These are phyloP conservation scores for Geodia barretti DNA, from an alignment of 37 sponge, comb jelly and placozoan genomes.

Conservation along the genomic window DNA sequence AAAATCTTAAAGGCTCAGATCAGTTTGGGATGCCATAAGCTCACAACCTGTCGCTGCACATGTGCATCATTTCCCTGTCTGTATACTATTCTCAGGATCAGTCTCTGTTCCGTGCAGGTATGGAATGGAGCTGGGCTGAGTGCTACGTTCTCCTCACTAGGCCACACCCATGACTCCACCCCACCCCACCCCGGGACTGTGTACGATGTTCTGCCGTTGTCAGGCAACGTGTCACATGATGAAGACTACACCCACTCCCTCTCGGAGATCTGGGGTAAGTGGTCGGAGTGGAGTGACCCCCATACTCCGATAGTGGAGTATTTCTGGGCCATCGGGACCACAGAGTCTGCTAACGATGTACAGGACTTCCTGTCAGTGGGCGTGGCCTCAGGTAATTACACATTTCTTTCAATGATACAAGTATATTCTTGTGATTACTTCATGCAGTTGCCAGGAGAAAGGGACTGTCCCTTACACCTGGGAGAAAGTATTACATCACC, in stretches of 20 bases:
- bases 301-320: conserved; percentile 49
- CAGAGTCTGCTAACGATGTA: conserved; percentile 48
- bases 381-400: conserved; percentile 23
- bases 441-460: conserved; percentile 3
- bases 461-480: conserved; percentile 44
- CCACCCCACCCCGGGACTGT: conserved; percentile 58
- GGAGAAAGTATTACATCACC: conserved; percentile 62
- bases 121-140: conserved; percentile 66
- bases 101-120: conserved; percentile 29
- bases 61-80: neutral
- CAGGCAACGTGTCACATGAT: conserved; percentile 14
- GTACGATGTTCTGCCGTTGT: conserved; percentile 50
- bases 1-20: too few relatives aligned
- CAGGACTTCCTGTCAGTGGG: conserved; percentile 41
- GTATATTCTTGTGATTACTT: neutral
- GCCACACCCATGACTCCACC: conserved; percentile 59
- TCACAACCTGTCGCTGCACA: too few relatives aligned
- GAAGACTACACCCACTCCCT: conserved; percentile 56
- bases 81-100: neutral
- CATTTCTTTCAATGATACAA: neutral
- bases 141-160: conserved; percentile 36
- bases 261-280: conserved; percentile 41
- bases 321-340: conserved; percentile 68
- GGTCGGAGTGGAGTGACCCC: conserved; percentile 66
- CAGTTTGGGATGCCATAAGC: too few relatives aligned